Conservation (phyloP, 2,113 vertebrate species). For the Corydoras maculifer region DNA sequence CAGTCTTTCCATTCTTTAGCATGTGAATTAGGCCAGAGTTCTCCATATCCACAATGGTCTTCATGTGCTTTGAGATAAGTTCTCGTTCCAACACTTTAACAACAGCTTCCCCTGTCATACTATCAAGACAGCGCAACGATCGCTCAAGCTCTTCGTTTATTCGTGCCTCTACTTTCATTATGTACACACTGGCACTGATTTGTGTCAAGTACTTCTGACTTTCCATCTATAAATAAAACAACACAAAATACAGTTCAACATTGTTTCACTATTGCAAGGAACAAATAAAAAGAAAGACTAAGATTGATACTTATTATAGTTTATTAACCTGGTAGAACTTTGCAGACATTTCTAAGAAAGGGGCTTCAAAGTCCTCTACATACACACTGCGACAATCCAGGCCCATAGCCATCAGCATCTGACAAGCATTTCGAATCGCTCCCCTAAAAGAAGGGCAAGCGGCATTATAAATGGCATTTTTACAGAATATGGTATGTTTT, state of each 20-base stretch:
- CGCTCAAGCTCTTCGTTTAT: slow-evolving; percentile 98
- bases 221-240: slow-evolving; percentile 77
- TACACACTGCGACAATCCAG: slow-evolving; percentile 92
- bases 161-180: slow-evolving; percentile 96
- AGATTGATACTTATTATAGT: too few species aligned
- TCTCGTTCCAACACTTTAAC: slow-evolving; percentile 95
- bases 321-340: slow-evolving; percentile 64
- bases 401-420: slow-evolving; percentile 98
- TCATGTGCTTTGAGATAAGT: slow-evolving; percentile 98
- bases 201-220: slow-evolving; percentile 97
- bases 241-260: background rate
- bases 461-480: background rate
- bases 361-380: slow-evolving; percentile 94
- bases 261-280: background rate
- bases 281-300: background rate
- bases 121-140: slow-evolving; percentile 96
- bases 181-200: slow-evolving; percentile 97
- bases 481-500: too few species aligned
- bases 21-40: slow-evolving; percentile 97
- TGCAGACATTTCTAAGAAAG: slow-evolving; percentile 96
- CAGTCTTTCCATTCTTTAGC: slow-evolving; percentile 95
- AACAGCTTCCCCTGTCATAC: slow-evolving; percentile 91
- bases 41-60: slow-evolving; percentile 99
- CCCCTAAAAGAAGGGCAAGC: slow-evolving; percentile 64
- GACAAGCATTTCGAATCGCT: slow-evolving; percentile 93